Percentiles rank a stretch among this genome's conserved stretches.
Evolutionary conservation across 2,888 invertebrate genomes (phyloP).

Genomic region (Seira musarum): DNA sequence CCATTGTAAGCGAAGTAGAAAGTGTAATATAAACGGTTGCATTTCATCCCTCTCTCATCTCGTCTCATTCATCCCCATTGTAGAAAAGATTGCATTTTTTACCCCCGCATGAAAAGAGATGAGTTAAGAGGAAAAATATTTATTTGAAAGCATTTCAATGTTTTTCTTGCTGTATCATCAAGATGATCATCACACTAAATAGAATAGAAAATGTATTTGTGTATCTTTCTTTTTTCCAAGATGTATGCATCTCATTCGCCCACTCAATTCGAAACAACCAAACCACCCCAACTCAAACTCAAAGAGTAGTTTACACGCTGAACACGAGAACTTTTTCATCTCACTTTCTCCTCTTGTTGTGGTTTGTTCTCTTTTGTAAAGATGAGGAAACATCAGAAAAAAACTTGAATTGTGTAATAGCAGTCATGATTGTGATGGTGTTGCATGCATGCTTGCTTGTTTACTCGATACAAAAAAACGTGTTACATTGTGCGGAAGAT

Average conservation of each 20-base stretch:
- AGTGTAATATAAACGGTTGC: constrained; percentile 2
- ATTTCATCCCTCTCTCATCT: constrained; percentile 29
- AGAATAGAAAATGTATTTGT: no score
- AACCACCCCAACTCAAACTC: no score
- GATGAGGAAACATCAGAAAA: background rate
- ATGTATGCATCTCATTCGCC: no score
- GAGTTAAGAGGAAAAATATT: constrained; percentile 54
- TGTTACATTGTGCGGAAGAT: background rate
- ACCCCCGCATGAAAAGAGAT: constrained; percentile 25
- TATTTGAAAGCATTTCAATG: constrained; percentile 62
- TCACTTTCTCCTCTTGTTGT: no score
- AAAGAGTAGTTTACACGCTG: no score
- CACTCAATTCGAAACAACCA: no score
- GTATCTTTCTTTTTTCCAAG: no score
- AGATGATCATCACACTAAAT: constrained; percentile 39
- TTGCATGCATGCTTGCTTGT: constrained; percentile 10
- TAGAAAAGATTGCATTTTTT: no score
- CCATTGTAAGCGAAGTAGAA: constrained; percentile 10
- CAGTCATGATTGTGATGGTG: background rate
- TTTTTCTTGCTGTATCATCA: constrained; percentile 41
- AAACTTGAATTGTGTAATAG: background rate
- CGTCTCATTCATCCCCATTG: no score
- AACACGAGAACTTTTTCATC: no score
- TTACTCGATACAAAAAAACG: background rate
- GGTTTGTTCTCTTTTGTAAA: constrained; percentile 29